Conservation (phyloP, 2,797 vertebrate genomes). For the Tachyglossus aculeatus region DNA sequence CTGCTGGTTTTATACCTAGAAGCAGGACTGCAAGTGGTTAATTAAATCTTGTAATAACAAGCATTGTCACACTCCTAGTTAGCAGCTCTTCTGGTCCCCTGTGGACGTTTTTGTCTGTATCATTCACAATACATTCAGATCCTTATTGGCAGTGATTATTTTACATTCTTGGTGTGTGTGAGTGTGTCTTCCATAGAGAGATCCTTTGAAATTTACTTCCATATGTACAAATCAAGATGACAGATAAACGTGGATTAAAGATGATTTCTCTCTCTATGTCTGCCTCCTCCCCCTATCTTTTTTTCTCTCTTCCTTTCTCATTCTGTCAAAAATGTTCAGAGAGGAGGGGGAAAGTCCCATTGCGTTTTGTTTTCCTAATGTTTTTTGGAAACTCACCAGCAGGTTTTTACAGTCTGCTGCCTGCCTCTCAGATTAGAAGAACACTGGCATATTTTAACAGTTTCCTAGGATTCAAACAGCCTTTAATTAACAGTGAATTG, state of each 20-base stretch:
- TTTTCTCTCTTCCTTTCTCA: background rate
- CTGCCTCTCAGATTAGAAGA: slow-evolving; percentile 71
- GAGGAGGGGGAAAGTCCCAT: slow-evolving; percentile 28
- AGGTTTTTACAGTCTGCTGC: slow-evolving; percentile 72
- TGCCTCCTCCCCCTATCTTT: background rate
- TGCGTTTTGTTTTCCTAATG: slow-evolving; percentile 38
- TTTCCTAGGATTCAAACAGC: slow-evolving; percentile 71
- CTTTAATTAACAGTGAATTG: slow-evolving; percentile 74
- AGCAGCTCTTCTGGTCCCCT: slow-evolving; percentile 38
- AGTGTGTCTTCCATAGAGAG: background rate
- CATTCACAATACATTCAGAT: background rate
- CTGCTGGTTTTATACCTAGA: slow-evolving; percentile 49
- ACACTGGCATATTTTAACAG: slow-evolving; percentile 71
- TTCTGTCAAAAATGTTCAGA: slow-evolving; percentile 22
- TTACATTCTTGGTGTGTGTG: background rate
- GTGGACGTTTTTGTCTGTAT: slow-evolving; percentile 3
- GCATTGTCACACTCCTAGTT: slow-evolving; percentile 27
- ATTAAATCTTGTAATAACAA: slow-evolving; percentile 50
- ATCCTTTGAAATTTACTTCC: background rate
- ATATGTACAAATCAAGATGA: background rate
- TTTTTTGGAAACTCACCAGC: slow-evolving; percentile 64
- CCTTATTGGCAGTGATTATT: slow-evolving; percentile 8
- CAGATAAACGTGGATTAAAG: background rate
- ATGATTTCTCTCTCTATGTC: background rate
- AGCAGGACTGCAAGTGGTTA: slow-evolving; percentile 33